Evolutionary conservation across 2,888 invertebrate genomes (phyloP), one percentile per base, ranked within the genome.

Genomic region (Trichopria drosophilae): DNA sequence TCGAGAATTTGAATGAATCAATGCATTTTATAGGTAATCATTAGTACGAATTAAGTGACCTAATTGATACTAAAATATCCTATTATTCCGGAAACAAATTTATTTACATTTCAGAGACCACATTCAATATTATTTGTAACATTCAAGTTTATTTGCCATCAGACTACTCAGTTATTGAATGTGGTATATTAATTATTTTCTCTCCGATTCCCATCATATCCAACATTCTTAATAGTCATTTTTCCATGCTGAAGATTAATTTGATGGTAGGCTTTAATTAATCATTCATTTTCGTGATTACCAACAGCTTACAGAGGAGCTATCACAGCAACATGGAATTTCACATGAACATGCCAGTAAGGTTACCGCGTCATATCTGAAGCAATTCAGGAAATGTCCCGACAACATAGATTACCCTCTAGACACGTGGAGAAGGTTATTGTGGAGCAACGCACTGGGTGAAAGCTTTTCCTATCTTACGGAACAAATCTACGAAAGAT

Each of bases 371-470:
- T 82, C 79, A 54, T 92, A 86, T 76, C 79, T 92, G 61, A 83
- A 83, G 65, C 81, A 85, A 42, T 91, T 92, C 76, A 82, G 92
- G 58, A 85, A 86, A 59, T 87, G 88, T 66, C 91, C 91, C 7
- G 90, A 91, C 68, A 89, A 90, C 75, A 81, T 84, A 50, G 79
- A 82, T 47, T 84, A 84, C 67, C 81, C 81, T 55, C 77, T 92
- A 62, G 87, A 90, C 68, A 82, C 82, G 54, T 93, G 91, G 90
- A 82, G 91, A 47, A 82, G 82, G 43, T 80, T 84, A 51, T 76
- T 93, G 44, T 93, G 92, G 92, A 81, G 80, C 28, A 84, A 87
- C 72, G 86, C 88, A 31, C 77, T 93, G 47, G 88, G 88, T 32
- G 83, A 86, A 55, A 82, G 84, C 64, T 86, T 85, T 71, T 84